phyloP scores from a whole-genome alignment of 2,797 vertebrate genomes.

The Limosa lapponica region DNA sequence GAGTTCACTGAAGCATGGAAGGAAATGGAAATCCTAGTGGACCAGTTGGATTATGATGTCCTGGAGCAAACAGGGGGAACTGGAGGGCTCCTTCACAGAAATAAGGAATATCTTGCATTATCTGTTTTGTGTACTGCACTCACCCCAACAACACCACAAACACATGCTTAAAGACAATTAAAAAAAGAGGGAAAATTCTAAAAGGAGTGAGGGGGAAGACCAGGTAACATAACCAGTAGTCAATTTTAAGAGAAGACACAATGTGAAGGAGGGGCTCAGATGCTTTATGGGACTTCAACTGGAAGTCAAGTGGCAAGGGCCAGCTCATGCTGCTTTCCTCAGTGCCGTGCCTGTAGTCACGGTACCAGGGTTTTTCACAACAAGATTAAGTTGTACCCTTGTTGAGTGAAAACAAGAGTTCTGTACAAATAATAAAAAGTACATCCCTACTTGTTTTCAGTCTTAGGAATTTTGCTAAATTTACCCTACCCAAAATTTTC shows the following conservation, averaged over 20 bases:
- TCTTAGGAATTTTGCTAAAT: not conserved
- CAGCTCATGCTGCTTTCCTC: not conserved
- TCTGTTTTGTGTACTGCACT: not conserved
- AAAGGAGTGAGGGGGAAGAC: not conserved
- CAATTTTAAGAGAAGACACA: not conserved
- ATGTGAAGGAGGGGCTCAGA: not conserved
- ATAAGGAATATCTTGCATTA: not conserved
- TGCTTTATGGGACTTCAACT: not conserved
- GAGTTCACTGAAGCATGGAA: not conserved
- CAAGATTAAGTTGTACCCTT: not conserved
- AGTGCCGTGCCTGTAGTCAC: rapidly evolving
- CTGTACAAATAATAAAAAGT: not conserved
- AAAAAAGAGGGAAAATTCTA: not conserved
- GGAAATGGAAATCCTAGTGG: not conserved
- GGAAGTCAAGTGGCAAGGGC: not conserved
- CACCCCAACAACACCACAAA: not conserved
- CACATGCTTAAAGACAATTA: too few species aligned
- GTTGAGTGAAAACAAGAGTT: not conserved
- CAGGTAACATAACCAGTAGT: not conserved
- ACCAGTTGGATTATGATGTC: not conserved
- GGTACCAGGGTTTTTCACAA: not conserved
- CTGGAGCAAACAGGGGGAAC: not conserved
- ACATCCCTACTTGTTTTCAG: not conserved
- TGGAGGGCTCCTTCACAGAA: not conserved
- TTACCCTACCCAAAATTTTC: not conserved